These are phyloP conservation scores for Lutraria rhynchaena DNA, from an alignment of 1,140 invertebrate species.

Conservation along the genomic window DNA sequence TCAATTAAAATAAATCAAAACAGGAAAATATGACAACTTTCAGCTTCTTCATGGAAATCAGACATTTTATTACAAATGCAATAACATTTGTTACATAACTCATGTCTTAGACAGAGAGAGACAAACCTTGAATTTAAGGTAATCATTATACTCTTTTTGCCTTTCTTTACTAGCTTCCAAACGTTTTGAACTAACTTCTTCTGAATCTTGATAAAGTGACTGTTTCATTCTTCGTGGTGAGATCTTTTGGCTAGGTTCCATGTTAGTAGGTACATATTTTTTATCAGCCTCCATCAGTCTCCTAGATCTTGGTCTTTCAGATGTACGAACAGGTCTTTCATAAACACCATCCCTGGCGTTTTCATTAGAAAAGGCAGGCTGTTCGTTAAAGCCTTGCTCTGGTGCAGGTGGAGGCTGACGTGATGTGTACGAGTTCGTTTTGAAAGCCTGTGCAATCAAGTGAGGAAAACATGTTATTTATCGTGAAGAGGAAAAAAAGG, in stretches of 20 bases:
- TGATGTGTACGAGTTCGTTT: conserved; percentile 10
- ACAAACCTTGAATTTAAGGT: conserved; percentile 42
- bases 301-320: conserved; percentile 21
- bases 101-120: background rate
- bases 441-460: conserved; percentile 46
- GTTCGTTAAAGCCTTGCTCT: background rate
- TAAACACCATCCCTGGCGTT: background rate
- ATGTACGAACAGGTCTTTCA: conserved; percentile 15
- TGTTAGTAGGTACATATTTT: background rate
- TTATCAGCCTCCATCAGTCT: conserved; percentile 3
- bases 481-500: background rate
- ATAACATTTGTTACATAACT: no score
- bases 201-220: conserved; percentile 22
- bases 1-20: background rate
- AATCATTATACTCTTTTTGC: conserved; percentile 55
- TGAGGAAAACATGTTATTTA: background rate
- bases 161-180: conserved; percentile 51
- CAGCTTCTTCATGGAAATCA: no score
- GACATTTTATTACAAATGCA: no score
- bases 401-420: conserved; percentile 14
- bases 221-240: conserved; percentile 34
- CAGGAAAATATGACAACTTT: no score
- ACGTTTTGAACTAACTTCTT: conserved; percentile 42
- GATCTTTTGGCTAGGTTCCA: background rate
- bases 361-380: background rate